These are phyloP conservation scores for Camponotus floridanus DNA, from an alignment of 1,140 invertebrate species.

Conservation along the genomic window DNA sequence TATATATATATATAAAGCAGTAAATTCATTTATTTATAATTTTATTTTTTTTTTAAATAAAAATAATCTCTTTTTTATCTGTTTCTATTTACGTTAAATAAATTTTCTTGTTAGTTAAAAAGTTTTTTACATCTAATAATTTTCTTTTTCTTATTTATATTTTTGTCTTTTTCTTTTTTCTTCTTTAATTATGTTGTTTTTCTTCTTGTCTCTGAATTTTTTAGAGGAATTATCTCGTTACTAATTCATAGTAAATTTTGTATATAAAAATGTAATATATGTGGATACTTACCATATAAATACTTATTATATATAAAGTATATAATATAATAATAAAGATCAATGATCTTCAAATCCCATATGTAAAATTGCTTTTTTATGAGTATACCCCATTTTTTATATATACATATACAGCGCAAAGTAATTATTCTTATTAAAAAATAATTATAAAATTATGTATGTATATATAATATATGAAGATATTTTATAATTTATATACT, in stretches of 20 bases:
- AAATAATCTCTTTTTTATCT: background rate
- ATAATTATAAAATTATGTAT: background rate
- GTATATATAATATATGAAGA: background rate
- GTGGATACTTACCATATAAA: constrained; percentile 79
- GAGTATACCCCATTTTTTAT: constrained; percentile 45
- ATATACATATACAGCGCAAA: background rate
- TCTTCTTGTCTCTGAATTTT: constrained; percentile 20
- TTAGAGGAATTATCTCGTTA: constrained; percentile 70
- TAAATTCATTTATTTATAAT: constrained; percentile 14
- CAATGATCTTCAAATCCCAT: constrained; percentile 79
- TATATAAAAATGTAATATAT: constrained; percentile 85
- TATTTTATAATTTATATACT: background rate
- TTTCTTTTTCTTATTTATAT: constrained; percentile 43
- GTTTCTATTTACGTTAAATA: too few species aligned
- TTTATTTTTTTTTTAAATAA: constrained; percentile 24
- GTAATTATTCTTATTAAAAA: constrained; percentile 13
- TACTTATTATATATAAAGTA: constrained; percentile 81
- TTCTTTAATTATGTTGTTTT: background rate
- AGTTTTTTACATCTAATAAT: background rate
- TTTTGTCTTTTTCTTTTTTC: constrained; percentile 31
- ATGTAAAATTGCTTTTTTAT: constrained; percentile 62
- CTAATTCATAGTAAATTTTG: constrained; percentile 81
- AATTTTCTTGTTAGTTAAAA: background rate
- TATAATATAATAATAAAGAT: constrained; percentile 83
- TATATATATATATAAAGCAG: background rate